These are phyloP conservation scores for Riparia riparia DNA, from an alignment of 2,113 vertebrate genomes.

Conservation along the genomic window DNA sequence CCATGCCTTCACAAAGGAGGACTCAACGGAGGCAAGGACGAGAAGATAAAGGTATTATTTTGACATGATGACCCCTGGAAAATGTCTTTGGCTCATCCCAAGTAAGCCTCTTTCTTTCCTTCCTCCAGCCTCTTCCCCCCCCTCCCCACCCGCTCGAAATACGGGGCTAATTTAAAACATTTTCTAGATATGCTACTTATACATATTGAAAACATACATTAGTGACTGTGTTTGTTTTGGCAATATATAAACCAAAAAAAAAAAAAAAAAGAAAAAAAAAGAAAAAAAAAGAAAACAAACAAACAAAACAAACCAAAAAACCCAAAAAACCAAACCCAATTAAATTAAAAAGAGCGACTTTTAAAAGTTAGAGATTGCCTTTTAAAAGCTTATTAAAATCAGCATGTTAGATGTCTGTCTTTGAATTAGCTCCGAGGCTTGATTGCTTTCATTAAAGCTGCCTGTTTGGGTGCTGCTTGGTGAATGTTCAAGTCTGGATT, in stretches of 20 bases:
- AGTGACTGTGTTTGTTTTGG: slow-evolving; percentile 70
- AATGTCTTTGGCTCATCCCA: not conserved
- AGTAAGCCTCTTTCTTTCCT: not conserved
- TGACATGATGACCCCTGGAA: not conserved
- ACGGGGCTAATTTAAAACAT: slow-evolving; percentile 51
- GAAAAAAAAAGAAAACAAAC: not conserved
- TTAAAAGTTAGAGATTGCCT: slow-evolving; percentile 80
- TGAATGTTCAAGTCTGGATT: slow-evolving; percentile 27
- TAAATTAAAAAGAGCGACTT: slow-evolving; percentile 77
- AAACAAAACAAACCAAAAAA: no score
- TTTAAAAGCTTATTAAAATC: slow-evolving; percentile 82
- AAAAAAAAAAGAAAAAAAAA: not conserved
- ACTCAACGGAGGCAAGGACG: not conserved
- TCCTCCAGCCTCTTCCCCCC: not conserved
- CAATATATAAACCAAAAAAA: slow-evolving; percentile 55
- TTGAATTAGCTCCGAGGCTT: slow-evolving; percentile 74
- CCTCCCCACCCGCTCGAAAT: not conserved
- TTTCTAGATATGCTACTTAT: slow-evolving; percentile 50
- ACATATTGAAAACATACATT: slow-evolving; percentile 73
- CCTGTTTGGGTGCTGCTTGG: slow-evolving; percentile 70
- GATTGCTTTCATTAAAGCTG: slow-evolving; percentile 79
- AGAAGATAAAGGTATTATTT: slow-evolving; percentile 5
- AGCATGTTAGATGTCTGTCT: slow-evolving; percentile 76
- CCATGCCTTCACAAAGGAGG: not conserved
- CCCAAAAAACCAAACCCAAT: not conserved